Evolutionary conservation across 2,113 vertebrate species (phyloP), one percentile per base, ranked within the genome.

Genomic region (Erythrolamprus reginae): DNA sequence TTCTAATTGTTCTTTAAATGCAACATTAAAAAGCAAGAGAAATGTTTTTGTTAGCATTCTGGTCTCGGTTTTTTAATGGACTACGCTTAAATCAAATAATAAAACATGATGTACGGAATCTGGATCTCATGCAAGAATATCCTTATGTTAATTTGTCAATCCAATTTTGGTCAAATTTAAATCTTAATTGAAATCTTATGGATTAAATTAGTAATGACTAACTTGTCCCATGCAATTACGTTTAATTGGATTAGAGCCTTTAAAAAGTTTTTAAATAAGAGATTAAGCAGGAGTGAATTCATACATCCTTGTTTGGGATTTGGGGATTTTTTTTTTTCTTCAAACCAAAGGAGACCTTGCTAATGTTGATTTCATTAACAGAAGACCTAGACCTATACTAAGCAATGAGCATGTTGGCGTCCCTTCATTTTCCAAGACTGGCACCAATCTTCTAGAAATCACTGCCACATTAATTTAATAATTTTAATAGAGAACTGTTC

Each of bases 1-100:
- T 95, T 86, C 91, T 96, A 96, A 97, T 96, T 96, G 95, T 95
- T 94, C 94, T 95, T 96, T 97, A 96, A 96, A 94, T 89, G 91
- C 82, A 94, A 89, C 89, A 56, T 26, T 58, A 95, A 70, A 93
- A 28, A 94, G 89, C 88, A 8, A 28, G 6, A 28, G 87, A 93
- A 58, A 84, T 93, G 70, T 61, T 58, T 92, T 86, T 94, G 92
- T 85, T 90, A 87, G 82, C 58, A 89, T 85, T 84, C 56, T 89
- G 56, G 86, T 42, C 94, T 95, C 8, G 1, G n/a, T 70, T 86
- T 86, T 47, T 45, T 15, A 45, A 94, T 93, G 77, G 88, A 95
- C 94, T 33, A 47, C 10, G 26, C 89, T 91, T 95, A 95, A 95
- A 93, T 92, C 84, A 95, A 95, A 92, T 42, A 93, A 91, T 93